Percentiles rank a stretch among this genome's conserved stretches.
phyloP scores from a whole-genome alignment of 1,140 invertebrate genomes.

The Aphelenchoides fujianensis region DNA sequence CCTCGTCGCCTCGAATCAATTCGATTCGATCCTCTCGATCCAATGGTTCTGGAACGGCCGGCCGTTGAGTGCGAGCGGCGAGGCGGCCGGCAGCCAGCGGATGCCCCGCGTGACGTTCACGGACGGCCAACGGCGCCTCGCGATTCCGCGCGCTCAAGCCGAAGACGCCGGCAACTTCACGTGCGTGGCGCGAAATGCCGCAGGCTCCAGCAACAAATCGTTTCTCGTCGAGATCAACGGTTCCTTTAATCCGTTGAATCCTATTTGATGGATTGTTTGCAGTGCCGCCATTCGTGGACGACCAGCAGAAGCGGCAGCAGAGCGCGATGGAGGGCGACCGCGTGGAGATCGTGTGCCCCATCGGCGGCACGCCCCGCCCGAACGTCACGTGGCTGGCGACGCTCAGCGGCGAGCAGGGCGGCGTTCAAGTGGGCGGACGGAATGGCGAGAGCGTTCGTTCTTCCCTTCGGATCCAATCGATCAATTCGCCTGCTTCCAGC shows the following conservation, averaged over 20 bases:
- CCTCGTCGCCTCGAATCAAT: conserved; percentile 28
- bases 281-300: conserved; percentile 54
- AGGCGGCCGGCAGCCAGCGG: background rate
- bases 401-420: conserved; percentile 27
- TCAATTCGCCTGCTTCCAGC: conserved; percentile 11
- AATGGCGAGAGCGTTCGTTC: conserved; percentile 43
- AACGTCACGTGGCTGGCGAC: conserved; percentile 45
- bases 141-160: conserved; percentile 31
- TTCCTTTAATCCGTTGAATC: too few species aligned
- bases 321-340: conserved; percentile 42
- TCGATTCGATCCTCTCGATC: background rate
- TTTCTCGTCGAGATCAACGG: conserved; percentile 34
- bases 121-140: conserved; percentile 14
- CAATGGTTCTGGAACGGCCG: background rate
- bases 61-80: background rate
- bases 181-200: conserved; percentile 77
- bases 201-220: conserved; percentile 68
- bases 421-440: conserved; percentile 37
- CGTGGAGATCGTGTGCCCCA: conserved; percentile 52
- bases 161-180: conserved; percentile 73
- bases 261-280: conserved; percentile 4
- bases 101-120: background rate
- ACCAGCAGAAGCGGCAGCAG: conserved; percentile 33
- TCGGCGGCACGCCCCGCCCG: conserved; percentile 43
- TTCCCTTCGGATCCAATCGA: too few species aligned